Evolutionary conservation across 1,140 invertebrate species (phyloP), one percentile per base, ranked within the genome.

Genomic region (Holotrichia oblita): DNA sequence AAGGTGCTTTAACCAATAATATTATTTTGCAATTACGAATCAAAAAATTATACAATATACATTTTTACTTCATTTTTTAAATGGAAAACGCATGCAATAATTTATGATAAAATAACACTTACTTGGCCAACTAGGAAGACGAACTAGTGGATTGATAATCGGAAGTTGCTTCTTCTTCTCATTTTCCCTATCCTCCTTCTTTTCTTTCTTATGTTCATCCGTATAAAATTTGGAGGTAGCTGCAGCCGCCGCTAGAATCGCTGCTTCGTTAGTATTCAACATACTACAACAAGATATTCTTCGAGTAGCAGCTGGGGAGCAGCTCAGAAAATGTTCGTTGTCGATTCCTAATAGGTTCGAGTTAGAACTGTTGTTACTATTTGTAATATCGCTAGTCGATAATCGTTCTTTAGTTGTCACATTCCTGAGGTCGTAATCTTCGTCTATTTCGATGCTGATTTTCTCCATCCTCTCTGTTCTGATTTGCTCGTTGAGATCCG

Each of bases 121-220:
- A 95, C 93, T 93, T 79, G 96, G 96, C 95, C 96, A 97, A 82
- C 93, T 93, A 10, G 96, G 95, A 73, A 96, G 87, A 76, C 92
- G 90, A 6, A 97, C 95, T 22, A 97, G 85, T 0, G 96, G 96
- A 89, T 97, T 97, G 78, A 97, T 97, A 79, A 97, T 97, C 6
- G 96, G 96, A 76, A 97, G 87, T 84, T 94, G 94, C 12, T 86
- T 86, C 41, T 89, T 89, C 76, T 91, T 82, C 83, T 87, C 87
- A 86, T 40, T 87, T 82, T 80, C 87, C 80, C 82, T 88, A 85
- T 81, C 89, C 84, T 75, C 85, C 82, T 82, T 81, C 59, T 79
- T 87, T 82, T 84, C 82, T 27, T 86, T 87, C 22, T 87, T 85
- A n/a, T 85, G 84, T 10, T 85, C 83, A 6, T 83, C 82, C 9